Base-by-base conservation (phyloP, 1,140 invertebrate genomes). In the Dryas iulia region DNA sequence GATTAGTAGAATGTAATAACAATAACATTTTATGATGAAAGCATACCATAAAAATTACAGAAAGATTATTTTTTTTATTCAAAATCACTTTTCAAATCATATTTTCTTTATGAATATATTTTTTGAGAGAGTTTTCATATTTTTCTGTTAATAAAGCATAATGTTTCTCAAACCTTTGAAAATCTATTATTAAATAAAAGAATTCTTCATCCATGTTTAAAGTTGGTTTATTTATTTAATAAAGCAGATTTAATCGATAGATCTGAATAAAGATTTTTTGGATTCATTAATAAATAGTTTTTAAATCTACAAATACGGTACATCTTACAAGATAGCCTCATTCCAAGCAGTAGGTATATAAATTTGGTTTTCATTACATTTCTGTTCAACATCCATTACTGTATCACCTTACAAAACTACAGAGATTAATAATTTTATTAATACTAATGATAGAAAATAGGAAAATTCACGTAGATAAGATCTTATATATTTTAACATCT, bases 361-460 rank as follows among this genome's bases (percentile, higher is more conserved):
- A 39, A 39, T 39, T 39, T 39, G n/a, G 33, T 39, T 14, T n/a
- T 14, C 33, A 0, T n/a, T 14, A 39, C 1, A 39, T 0, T 39
- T 39, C 18, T 21, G 14, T 21, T 21, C 39, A 47, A 18, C 14
- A 47, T 47, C 10, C 18, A 2, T 21, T 47, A 10, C 6, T 47
- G 3, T 21, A 47, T 18, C 14, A 14, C 14, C 39, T 47, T 47
- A 47, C 0, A 18, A 21, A 18, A 18, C 39, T 47, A 47, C 39
- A 21, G 39, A 47, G 39, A 47, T 47, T 47, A 47, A 47, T 47
- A 21, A 47, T 21, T 47, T 47, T 47, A 47, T 47, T 47, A 47
- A 47, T 47, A 47, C 39, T 47, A 21, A 21, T 18, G 0, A 47
- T 47, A 21, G 39, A 47, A 47, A 47, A 47, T 47, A 21, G 39